Evolutionary conservation across 2,888 invertebrate species (phyloP), one percentile per base, ranked within the genome.

Genomic region (Lepeophtheirus nordmannii): DNA sequence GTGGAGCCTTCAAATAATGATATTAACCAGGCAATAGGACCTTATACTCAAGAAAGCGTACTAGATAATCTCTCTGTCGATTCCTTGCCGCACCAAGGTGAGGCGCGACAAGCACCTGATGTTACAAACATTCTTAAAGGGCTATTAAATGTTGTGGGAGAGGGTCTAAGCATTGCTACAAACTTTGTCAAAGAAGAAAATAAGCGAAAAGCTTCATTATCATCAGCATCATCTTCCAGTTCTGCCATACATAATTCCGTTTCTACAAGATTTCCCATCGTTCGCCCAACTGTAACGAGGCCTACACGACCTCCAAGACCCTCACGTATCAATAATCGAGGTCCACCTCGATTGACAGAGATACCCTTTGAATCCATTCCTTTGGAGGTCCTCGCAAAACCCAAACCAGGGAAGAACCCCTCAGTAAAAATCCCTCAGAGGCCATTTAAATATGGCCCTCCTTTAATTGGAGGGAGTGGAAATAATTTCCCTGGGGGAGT

Each of bases 281-380:
- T 57, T 11, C 59, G 41, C 40, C 73, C 72, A 8, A 71, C 73
- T 5, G 30, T 30, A 5, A 30, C 30, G 7, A 30, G 30, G 30
- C 30, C 30, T 30, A 30, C 30, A 30, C 30, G 30, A 7, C 30
- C 30, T 30, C 30, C 30, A 30, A 30, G 30, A 30, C 30, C 30
- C 30, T 30, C 30, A 5, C 71, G 91, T 68, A 91, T 92, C 17
- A 92, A 92, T 72, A 89, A 92, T 73, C 78, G 92, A 68, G 91
- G 90, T 0, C 92, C 91, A 0, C 90, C 91, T 0, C 81, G 88
- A 69, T 86, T 89, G 70, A 83, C 86, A 0, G 88, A 89, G 71
- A 80, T 85, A 30, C 71, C 72, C 9, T 73, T 73, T 58, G 72
- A 72, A 68, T 71, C 71, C 1, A 71, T 72, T 62, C 72, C 72